Base-by-base conservation (phyloP, 1,140 invertebrate genomes). In the Drosophila ercepeae region DNA sequence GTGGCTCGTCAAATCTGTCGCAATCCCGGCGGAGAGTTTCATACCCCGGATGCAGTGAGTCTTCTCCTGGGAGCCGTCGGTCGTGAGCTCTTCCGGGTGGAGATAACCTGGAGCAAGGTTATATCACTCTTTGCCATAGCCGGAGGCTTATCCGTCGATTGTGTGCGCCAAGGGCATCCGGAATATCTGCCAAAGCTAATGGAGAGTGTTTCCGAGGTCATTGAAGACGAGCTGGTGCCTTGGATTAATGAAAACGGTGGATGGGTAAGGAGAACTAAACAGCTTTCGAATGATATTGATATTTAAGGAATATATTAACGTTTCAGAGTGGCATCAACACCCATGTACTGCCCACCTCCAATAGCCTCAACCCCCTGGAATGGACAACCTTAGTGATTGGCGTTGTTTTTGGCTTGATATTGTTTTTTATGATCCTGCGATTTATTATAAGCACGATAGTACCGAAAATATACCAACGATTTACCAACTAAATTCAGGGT, bases 161-260 rank as follows among this genome's bases (percentile, higher is more conserved):
- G 94, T 78, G 94, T 95, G 1, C 92, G 93, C 1, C 93, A 94
- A 76, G 94, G 94, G 2, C 94, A 94, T 86, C 93, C 93, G 1
- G 95, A 95, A 61, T 94, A 93, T 75, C 88, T 95, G 14, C 92
- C 93, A n/a, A 92, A 92, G 19, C 91, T 96, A 64, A 82, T 91
- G 75, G 92, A 95, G 57, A 92, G 93, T 11, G 93, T 95, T 68
- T 93, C 92, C 0, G 92, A 93, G 46, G 92, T 95, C 7, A 91
- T 95, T 1, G 94, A 95, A 78, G 93, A 95, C 69, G 93, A 94
- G 58, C 75, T 96, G 3, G 94, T 94, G 3, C 77, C 92, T 14
- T 96, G 95, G 95, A 94, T 96, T 5, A 93, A 94, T 54, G 92
- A 93, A 13, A 95, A 95, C 79, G 95, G 95, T 21, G 95, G 95